Percentiles rank a stretch among this genome's conserved stretches.
Evolutionary conservation across 2,888 invertebrate species (phyloP).

Genomic region (Endotricha flammealis): DNA sequence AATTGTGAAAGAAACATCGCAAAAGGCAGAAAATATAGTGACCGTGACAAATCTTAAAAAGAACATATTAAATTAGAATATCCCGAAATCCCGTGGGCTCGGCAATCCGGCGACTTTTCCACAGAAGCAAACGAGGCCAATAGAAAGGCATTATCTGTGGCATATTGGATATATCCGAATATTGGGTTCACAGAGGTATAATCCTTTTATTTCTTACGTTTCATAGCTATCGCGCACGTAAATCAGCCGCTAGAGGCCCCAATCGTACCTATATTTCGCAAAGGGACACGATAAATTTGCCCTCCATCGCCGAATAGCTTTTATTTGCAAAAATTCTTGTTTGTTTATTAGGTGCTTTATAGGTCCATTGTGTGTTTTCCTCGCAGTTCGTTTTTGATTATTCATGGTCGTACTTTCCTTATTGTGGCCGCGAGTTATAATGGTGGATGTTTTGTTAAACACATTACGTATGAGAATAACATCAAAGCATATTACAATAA

Average conservation of each 20-base stretch:
- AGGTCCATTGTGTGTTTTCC: conserved; percentile 15
- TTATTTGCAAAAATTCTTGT: conserved; percentile 27
- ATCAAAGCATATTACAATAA: not conserved
- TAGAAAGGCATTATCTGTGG: conserved; percentile 7
- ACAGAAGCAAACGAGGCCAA: conserved; percentile 4
- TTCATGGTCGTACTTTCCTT: conserved; percentile 16
- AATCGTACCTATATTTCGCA: conserved; percentile 23
- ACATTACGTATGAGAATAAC: not conserved
- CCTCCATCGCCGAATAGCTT: conserved; percentile 23
- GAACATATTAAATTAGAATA: not conserved
- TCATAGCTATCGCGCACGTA: conserved; percentile 18
- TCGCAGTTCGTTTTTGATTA: conserved; percentile 17
- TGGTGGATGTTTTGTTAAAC: not conserved
- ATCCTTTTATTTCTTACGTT: conserved; percentile 20
- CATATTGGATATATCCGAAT: conserved; percentile 6
- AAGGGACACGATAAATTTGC: conserved; percentile 27
- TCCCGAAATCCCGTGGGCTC: not conserved
- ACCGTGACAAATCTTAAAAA: not conserved
- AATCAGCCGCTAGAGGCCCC: conserved; percentile 16
- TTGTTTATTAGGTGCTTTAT: conserved; percentile 24
- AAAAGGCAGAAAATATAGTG: no score
- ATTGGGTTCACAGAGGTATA: conserved; percentile 12
- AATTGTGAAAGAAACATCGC: no score
- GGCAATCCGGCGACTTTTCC: conserved; percentile 1
- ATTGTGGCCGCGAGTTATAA: conserved; percentile 5